Base-by-base conservation (phyloP, 2,888 invertebrate species). In the Tetrapedia diversipes region DNA sequence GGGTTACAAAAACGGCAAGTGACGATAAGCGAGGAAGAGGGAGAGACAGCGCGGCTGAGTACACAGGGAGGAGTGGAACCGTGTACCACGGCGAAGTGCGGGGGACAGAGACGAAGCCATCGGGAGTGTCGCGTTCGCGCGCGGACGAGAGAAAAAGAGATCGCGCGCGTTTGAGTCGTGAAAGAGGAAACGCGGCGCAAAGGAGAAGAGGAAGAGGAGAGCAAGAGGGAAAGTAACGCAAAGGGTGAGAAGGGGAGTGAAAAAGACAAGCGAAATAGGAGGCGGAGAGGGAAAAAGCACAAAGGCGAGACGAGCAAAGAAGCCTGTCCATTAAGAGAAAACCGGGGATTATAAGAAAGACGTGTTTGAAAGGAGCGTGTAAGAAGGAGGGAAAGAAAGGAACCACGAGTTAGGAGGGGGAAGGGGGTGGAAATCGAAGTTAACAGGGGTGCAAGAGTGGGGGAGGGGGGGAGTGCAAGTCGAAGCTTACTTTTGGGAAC, bases 11-110 rank as follows among this genome's bases (percentile, higher is more conserved):
- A 76, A 70, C 76, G 70, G 66, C 57, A 51, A 49, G 59, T 39
- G 64, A 61, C 7, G 72, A 64, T 64, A 72, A 64, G 59, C 59
- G 66, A 63, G 67, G 41, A 53, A 72, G 75, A 65, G 72, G 43
- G 59, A 59, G 68, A 71, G 39, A 43, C 11, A 53, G 34, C 53
- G 14, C n/a, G n/a, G n/a, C n/a, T n/a, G 8, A 32, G 39, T 27
- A 39, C 3, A 11, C 16, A 29, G 54, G 39, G 24, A n/a, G 14
- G 22, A 29, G 22, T n/a, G n/a, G n/a, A n/a, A n/a, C n/a, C n/a
- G 24, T 47, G 27, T 16, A 27, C 6, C 37, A 24, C 14, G 22
- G 27, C 10, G 45, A 10, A n/a, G 22, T 29, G 10, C 27, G 57
- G 6, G n/a, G 47, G 53, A 41, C 59, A 41, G 41, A 51, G 59